These are phyloP conservation scores for Sula dactylatra DNA, from an alignment of 2,113 vertebrate species.

Conservation along the genomic window DNA sequence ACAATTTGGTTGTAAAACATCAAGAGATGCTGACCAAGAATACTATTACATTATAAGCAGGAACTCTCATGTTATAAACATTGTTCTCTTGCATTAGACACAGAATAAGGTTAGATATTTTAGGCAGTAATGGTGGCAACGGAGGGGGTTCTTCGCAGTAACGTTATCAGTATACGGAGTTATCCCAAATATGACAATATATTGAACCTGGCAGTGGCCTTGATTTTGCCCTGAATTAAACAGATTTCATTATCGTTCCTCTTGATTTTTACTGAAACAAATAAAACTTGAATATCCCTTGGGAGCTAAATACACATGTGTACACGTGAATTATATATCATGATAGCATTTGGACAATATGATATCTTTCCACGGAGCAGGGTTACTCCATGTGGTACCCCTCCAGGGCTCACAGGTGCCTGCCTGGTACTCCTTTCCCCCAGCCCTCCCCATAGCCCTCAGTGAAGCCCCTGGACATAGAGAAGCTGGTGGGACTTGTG, in stretches of 20 bases:
- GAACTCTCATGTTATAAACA: not conserved
- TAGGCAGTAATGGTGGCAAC: not conserved
- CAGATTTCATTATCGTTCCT: not conserved
- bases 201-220: not conserved
- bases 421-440: not conserved
- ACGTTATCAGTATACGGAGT: not conserved
- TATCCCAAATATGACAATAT: not conserved
- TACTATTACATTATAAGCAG: not conserved
- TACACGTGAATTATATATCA: fast-evolving
- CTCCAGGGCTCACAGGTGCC: not conserved
- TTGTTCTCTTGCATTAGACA: not conserved
- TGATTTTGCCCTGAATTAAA: not conserved
- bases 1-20: constrained; percentile 24
- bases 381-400: fast-evolving
- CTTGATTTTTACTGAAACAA: not conserved
- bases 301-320: not conserved
- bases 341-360: not conserved
- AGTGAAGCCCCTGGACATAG: not conserved
- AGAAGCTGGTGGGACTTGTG: not conserved
- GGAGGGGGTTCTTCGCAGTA: not conserved
- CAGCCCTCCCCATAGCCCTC: not conserved
- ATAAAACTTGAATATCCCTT: not conserved
- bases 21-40: constrained; percentile 24
- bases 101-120: not conserved
- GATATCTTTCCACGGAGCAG: fast-evolving